A percentile compares a stretch with the other conserved stretches of the same genome.
Evolutionary conservation across 1,140 invertebrate genomes (phyloP).

Genomic region (Bilobella aurantiaca): DNA sequence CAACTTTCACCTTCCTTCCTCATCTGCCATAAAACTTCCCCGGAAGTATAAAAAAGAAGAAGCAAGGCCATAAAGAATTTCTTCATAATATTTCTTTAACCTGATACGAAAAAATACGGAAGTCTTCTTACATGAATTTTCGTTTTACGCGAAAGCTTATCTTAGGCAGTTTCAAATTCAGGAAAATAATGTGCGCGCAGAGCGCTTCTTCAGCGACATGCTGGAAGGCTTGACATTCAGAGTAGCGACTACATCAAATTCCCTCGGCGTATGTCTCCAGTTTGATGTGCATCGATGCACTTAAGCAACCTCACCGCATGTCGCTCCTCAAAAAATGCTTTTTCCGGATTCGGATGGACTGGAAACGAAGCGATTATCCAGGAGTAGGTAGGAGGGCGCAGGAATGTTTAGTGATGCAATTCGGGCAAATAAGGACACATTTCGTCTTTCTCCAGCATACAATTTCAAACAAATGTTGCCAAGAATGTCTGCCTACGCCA

Average conservation of each 20-base stretch:
- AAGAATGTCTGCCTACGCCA: no score
- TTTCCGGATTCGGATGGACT: background rate
- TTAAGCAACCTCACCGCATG: background rate
- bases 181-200: no score
- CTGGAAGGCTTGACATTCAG: background rate
- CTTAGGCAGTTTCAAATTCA: no score
- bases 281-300: background rate
- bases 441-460: background rate
- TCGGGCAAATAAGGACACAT: background rate
- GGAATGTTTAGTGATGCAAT: background rate
- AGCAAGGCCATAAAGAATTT: background rate
- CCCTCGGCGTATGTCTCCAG: background rate
- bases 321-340: background rate
- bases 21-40: background rate
- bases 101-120: background rate
- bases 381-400: background rate
- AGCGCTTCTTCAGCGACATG: no score
- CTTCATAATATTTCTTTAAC: conserved; percentile 1
- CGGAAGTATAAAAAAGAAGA: background rate
- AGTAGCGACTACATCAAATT: background rate
- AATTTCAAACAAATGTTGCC: background rate
- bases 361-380: background rate
- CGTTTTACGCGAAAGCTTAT: background rate
- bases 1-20: background rate
- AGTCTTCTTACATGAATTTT: background rate